Evolutionary conservation across 1,140 invertebrate species (phyloP), one percentile per base, ranked within the genome.

Genomic region (Eubasilissa regina): DNA sequence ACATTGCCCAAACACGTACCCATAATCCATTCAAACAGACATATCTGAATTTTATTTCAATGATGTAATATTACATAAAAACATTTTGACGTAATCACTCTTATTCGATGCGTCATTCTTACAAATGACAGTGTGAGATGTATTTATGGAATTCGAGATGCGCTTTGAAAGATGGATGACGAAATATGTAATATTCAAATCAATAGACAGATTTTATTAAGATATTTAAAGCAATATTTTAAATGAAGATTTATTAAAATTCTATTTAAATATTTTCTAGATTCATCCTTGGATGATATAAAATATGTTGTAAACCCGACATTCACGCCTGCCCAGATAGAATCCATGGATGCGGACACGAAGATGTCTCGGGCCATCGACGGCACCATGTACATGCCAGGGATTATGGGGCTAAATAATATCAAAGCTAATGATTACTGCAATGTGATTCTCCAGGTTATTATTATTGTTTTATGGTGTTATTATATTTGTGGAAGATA

Each of bases 391-490:
- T 99, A 99, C 87, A 93, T 97, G 82, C 97, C 99, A 21, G 98
- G 97, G 48, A 97, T 99, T 85, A 95, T 97, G 43, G 99, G 99
- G 1, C 90, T 99, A 19, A 99, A 99, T 86, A 99, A 99, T 87
- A 99, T 99, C 80, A 99, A 99, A 89, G 97, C 96, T 1, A 99
- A 99, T 91, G 98, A 99, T 88, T 99, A 99, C 85, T 99, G 98
- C 84, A 99, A 99, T 91, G 98, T 99, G 74, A 95, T 99, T 80
- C 89, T 99, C 62, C 97, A 98, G 91, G 97, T 97, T 87, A 75
- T 21, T 80, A 44, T 72, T 75, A 13, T 0, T 35, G 10, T 60
- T 19, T 60, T 19, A 21, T 56, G 9, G 9, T 58, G 3, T 58
- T 19, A 17, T n/a, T 3, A 9, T 58, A 58, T 3, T 17, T 17